Conservation (phyloP, 1,140 invertebrate species). For the Lutraria rhynchaena region DNA sequence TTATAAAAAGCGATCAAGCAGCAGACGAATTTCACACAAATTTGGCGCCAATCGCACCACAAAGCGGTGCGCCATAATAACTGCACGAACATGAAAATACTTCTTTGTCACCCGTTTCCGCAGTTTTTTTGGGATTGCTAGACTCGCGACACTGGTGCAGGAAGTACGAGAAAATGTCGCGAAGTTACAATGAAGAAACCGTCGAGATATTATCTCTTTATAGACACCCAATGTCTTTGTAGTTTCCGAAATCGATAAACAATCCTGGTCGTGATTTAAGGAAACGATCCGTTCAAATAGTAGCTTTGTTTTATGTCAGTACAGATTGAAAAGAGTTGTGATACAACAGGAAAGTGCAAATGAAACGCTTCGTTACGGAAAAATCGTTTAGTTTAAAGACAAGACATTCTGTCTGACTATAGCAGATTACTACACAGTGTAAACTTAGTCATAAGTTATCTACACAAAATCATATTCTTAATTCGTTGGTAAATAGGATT, state of each 20-base stretch:
- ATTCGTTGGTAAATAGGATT: no score
- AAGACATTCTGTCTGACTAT: constrained; percentile 8
- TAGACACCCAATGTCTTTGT: constrained; percentile 42
- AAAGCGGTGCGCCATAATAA: constrained; percentile 36
- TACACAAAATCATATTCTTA: no score
- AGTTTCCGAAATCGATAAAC: constrained; percentile 42
- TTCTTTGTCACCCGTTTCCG: constrained; percentile 48
- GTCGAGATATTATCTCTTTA: constrained; percentile 47
- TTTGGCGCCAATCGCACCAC: constrained; percentile 54
- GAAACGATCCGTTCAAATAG: constrained; percentile 9
- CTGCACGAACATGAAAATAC: constrained; percentile 53
- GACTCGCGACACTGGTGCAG: constrained; percentile 30
- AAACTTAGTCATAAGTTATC: no score
- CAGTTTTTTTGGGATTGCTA: constrained; percentile 39
- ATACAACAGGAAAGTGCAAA: constrained; percentile 21
- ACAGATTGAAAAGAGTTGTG: constrained; percentile 18
- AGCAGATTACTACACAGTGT: no score
- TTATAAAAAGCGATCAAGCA: constrained; percentile 9
- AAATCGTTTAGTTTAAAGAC: no score
- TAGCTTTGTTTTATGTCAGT: constrained; percentile 23
- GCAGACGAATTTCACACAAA: constrained; percentile 63
- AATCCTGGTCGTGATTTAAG: constrained; percentile 13
- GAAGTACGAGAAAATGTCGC: constrained; percentile 41
- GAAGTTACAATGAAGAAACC: constrained; percentile 19
- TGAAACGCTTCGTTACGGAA: constrained; percentile 18